Base-by-base conservation (phyloP, 2,113 vertebrate genomes). In the Brienomyrus longianalis region DNA sequence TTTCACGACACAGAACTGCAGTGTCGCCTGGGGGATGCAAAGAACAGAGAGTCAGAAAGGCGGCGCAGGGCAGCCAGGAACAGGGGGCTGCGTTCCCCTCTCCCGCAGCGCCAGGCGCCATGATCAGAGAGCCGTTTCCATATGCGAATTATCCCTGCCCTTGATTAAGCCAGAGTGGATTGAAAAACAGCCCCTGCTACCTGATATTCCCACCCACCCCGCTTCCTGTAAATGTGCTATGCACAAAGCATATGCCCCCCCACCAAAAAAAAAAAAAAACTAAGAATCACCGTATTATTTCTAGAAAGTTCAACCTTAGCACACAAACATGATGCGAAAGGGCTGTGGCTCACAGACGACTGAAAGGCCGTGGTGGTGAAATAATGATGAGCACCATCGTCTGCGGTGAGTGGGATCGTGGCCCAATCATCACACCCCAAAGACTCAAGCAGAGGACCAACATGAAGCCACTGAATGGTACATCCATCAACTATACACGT, bases 1-100 rank as follows among this genome's bases (percentile, higher is more conserved):
- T 92, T 99, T 99, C 94, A 99, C 96, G 0, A 99, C 96, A 90
- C 98, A 99, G 96, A 99, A 99, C 96, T 99, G 98, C 91, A 99
- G 96, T 0, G 98, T 99, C 19, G 98, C 98, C 98, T 99, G 94
- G 91, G 92, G 91, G 92, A 85, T 89, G 91, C 89, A 92, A 70
- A 39, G 92, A 89, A 93, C 35, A 88, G 91, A 87, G 39, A 90
- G 87, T 45, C 10, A 62, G 13, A 48, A 3, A 23, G 6, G 35
- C 0, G 11, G 31, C 4, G 8, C 35, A 52, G 62, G 23, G 23
- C 56, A 62, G 23, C 56, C 21, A 0, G 21, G 21, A n/a, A n/a
- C 7, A 1, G 56, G 9, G 17, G 23, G n/a, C 70, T 8, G 27
- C 3, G 8, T n/a, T 39, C 11, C 1, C 27, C 31, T 13, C 15